These are phyloP conservation scores for Callipepla californica DNA, from an alignment of 2,113 vertebrate genomes.

Conservation along the genomic window DNA sequence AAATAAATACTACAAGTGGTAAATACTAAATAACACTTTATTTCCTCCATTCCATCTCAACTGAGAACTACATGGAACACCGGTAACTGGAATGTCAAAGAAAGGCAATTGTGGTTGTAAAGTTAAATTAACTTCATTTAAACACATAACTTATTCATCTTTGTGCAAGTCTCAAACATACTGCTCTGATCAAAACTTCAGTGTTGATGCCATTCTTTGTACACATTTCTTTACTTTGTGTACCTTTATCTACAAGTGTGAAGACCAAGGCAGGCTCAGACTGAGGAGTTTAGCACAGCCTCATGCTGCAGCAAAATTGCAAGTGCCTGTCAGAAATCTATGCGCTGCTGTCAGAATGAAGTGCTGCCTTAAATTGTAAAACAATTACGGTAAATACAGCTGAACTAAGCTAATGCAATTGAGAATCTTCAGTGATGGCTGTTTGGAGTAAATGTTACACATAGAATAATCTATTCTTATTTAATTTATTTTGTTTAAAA, in stretches of 20 bases:
- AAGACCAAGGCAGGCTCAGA: not conserved
- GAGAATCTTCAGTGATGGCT: not conserved
- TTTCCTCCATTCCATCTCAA: not conserved
- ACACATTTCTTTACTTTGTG: not conserved
- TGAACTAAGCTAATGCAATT: not conserved
- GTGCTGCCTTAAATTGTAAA: not conserved
- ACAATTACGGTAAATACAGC: not conserved
- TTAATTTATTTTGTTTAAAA: not conserved
- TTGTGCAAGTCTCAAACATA: not conserved
- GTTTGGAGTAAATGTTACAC: not conserved
- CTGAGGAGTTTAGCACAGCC: not conserved
- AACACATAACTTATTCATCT: not conserved
- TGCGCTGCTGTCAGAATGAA: not conserved
- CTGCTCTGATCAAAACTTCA: not conserved
- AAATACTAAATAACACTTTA: not conserved
- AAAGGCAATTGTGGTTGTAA: not conserved
- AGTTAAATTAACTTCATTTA: not conserved
- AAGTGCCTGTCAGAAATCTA: not conserved
- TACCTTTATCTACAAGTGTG: accelerated
- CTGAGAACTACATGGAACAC: not conserved
- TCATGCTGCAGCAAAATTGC: not conserved
- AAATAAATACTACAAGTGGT: not conserved
- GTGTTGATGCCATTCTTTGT: not conserved
- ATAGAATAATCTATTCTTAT: not conserved
- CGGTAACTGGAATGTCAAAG: not conserved